phyloP scores from a whole-genome alignment of 1,140 invertebrate genomes.

The Microvelia longipes region DNA sequence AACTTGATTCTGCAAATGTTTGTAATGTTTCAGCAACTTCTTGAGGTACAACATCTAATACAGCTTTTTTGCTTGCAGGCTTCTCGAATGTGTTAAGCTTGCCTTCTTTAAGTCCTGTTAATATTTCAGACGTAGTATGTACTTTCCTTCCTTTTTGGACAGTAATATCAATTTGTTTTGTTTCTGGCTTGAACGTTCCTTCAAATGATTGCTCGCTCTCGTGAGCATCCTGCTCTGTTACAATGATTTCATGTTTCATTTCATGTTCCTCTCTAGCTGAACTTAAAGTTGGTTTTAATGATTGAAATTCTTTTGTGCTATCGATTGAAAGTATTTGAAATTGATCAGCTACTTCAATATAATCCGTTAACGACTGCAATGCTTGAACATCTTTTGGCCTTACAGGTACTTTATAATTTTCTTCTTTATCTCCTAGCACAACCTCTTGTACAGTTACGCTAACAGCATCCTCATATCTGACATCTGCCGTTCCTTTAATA shows the following conservation, averaged over 20 bases:
- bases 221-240: slow-evolving; percentile 23
- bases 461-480: slow-evolving; percentile 28
- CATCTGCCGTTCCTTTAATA: slow-evolving; percentile 29
- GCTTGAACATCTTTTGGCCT: slow-evolving; percentile 26
- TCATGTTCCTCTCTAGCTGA: slow-evolving; percentile 28
- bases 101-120: slow-evolving; percentile 22
- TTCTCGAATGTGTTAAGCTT: slow-evolving; percentile 12
- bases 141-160: slow-evolving; percentile 20
- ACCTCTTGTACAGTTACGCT: slow-evolving; percentile 34
- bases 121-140: slow-evolving; percentile 23
- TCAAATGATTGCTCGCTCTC: slow-evolving; percentile 23
- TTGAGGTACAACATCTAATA: slow-evolving; percentile 12
- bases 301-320: slow-evolving; percentile 22
- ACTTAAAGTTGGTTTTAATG: slow-evolving; percentile 15
- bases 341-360: slow-evolving; percentile 31
- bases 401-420: slow-evolving; percentile 17
- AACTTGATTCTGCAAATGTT: slow-evolving; percentile 15
- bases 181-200: slow-evolving; percentile 15
- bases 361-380: slow-evolving; percentile 23
- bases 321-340: slow-evolving; percentile 27
- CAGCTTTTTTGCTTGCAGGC: slow-evolving; percentile 19
- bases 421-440: slow-evolving; percentile 36
- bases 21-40: slow-evolving; percentile 18
- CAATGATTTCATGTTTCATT: slow-evolving; percentile 26
- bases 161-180: slow-evolving; percentile 16